Conservation (phyloP, 2,113 vertebrate genomes). For the Canis aureus region DNA sequence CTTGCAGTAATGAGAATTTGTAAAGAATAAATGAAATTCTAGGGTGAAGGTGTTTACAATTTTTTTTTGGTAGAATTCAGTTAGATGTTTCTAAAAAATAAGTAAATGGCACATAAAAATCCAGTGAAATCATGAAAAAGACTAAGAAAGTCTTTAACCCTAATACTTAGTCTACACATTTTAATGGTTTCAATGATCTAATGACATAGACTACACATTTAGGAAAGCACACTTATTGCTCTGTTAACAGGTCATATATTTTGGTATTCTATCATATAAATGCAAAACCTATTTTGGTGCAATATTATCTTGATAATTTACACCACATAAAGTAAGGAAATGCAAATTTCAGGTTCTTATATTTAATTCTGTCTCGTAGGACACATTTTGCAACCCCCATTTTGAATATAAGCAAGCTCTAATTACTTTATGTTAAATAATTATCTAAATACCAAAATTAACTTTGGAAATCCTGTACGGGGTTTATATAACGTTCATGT, state of each 20-base stretch:
- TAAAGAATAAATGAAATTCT: conserved; percentile 7
- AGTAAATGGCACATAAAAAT: neutral
- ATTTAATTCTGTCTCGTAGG: neutral
- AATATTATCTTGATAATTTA: neutral
- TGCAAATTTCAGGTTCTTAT: neutral
- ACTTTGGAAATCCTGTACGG: neutral
- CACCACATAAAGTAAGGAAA: neutral
- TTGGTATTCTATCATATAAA: conserved; percentile 68
- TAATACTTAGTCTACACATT: neutral
- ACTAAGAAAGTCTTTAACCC: neutral
- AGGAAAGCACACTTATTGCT: conserved; percentile 73
- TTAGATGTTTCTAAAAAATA: neutral
- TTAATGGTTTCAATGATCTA: neutral
- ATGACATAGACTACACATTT: conserved; percentile 60
- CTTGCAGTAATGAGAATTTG: neutral
- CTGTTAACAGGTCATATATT: conserved; percentile 34
- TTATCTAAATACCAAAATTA: neutral
- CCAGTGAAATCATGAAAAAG: neutral
- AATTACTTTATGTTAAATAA: neutral
- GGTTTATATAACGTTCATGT: neutral
- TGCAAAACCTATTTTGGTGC: neutral
- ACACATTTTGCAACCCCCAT: neutral
- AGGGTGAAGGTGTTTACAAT: neutral
- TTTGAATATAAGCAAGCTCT: neutral
- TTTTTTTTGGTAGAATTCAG: neutral